Base-by-base conservation (phyloP, 2,113 vertebrate species). In the Larimichthys crocea region DNA sequence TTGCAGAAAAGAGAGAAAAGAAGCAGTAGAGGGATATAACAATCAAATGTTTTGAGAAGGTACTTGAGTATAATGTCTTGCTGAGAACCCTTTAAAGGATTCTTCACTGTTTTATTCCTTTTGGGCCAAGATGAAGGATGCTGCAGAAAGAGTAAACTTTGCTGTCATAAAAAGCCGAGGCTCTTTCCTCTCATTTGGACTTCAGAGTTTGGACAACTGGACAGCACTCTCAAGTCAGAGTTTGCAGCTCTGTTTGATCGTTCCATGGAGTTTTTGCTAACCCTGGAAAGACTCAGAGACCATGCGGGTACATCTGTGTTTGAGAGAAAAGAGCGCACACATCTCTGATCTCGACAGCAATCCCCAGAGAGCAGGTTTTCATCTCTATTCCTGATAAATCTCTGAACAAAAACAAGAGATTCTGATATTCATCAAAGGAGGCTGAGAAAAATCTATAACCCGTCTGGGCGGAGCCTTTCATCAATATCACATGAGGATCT, bases 401-500 rank as follows among this genome's bases (percentile, higher is more conserved):
- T 91, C 77, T 76, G 87, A 86, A 85, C 74, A 88, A 91, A 92
- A 89, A 89, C 85, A 89, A 90, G 86, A 85, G 71, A 92, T 86
- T 90, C 83, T 59, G 79, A 86, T 75, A 67, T 80, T 91, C 89
- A 94, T 95, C 93, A 95, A 95, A 95, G 90, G 70, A 77, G 24
- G 61, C 49, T 55, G 79, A 85, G 89, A 90, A 92, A 89, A 89
- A 94, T 94, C 92, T 72, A 90, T 93, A 88, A 91, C 79, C 76
- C 74, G 64, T 86, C 84, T 86, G 86, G 84, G 87, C 64, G 74
- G 86, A 90, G 84, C 66, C 82, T 94, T 94, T 94, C 90, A 95
- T 95, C 91, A 92, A 87, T 92, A 92, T 92, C 85, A 70, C 92
- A 93, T 94, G 89, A 92, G 90, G 78, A 78, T 83, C 74, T 88